phyloP scores from a whole-genome alignment of 2,113 vertebrate genomes.

The Xerus inauris region DNA sequence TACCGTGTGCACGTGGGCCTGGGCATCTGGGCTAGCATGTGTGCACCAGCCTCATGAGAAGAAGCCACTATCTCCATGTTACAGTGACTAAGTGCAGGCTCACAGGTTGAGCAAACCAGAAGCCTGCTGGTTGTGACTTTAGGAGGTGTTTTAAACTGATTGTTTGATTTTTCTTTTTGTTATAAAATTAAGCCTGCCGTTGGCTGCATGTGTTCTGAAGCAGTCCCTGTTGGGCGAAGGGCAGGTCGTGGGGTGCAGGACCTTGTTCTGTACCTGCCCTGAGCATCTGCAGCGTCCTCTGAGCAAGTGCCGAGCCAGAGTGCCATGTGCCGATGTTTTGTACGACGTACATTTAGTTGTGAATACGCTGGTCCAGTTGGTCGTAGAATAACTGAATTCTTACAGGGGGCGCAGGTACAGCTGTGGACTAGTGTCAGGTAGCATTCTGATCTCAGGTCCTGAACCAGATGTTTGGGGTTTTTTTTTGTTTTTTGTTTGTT shows the following conservation, averaged over 20 bases:
- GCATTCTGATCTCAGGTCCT: too few species aligned
- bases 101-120: accelerated
- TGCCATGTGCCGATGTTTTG: accelerated
- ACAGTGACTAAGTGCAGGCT: too few species aligned
- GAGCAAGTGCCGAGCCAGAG: background rate
- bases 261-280: background rate
- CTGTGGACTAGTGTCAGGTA: background rate
- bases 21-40: background rate
- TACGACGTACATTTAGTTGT: too few species aligned
- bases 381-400: background rate
- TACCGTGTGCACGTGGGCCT: background rate
- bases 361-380: background rate
- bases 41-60: background rate
- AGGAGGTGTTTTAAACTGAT: background rate
- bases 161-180: background rate
- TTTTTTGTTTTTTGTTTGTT: too few species aligned
- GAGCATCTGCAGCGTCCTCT: background rate
- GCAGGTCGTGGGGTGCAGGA: background rate
- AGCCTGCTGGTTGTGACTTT: accelerated
- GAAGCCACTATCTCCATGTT: background rate
- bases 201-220: background rate
- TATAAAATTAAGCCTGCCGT: background rate
- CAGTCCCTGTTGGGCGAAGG: background rate
- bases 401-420: background rate
- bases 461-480: too few species aligned